phyloP scores from a whole-genome alignment of 1,140 invertebrate species.

The Ips nitidus region DNA sequence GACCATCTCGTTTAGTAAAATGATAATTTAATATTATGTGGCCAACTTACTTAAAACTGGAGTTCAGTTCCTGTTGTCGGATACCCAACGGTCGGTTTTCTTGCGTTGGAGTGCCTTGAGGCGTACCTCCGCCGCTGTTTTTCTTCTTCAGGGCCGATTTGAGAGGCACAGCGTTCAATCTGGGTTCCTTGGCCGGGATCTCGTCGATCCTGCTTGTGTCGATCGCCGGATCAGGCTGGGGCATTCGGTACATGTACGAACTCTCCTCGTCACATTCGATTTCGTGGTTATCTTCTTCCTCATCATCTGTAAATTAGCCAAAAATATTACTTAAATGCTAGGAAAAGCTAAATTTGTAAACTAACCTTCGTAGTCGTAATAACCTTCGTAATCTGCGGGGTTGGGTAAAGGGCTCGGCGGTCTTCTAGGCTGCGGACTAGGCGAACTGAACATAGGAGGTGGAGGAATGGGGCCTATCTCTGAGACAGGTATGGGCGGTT shows the following conservation, averaged over 20 bases:
- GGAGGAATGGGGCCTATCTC: constrained; percentile 94
- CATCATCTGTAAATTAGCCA: constrained; percentile 38
- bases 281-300: constrained; percentile 54
- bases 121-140: constrained; percentile 62
- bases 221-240: constrained; percentile 64
- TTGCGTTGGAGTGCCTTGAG: constrained; percentile 75
- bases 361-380: constrained; percentile 67
- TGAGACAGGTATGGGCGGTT: constrained; percentile 86
- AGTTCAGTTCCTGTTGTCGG: constrained; percentile 66
- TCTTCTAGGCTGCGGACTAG: constrained; percentile 70
- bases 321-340: no score
- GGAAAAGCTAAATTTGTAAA: not conserved
- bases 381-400: constrained; percentile 47
- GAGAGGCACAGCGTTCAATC: constrained; percentile 83
- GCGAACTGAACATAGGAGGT: constrained; percentile 92
- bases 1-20: not conserved
- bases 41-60: constrained; percentile 59
- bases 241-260: constrained; percentile 56
- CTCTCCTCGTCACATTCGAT: constrained; percentile 59
- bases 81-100: constrained; percentile 68
- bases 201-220: constrained; percentile 83
- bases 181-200: constrained; percentile 86
- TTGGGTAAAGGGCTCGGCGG: constrained; percentile 51
- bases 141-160: constrained; percentile 90
- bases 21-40: not conserved